Percentiles rank a stretch among this genome's conserved stretches.
phyloP scores from a whole-genome alignment of 2,888 invertebrate genomes.

The Cerastoderma edule region DNA sequence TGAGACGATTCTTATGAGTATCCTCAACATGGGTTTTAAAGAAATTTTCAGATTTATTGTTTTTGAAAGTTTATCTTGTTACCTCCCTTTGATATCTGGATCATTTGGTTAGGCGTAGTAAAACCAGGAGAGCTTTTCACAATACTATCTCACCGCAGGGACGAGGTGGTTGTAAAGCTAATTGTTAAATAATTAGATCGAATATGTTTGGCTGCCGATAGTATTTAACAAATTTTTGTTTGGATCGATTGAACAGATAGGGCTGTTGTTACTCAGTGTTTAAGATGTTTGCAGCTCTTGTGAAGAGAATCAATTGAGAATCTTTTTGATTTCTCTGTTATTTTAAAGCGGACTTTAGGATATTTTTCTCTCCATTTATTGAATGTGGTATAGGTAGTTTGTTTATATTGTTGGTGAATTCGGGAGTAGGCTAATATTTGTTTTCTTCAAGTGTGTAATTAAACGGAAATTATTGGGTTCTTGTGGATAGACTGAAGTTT shows the following conservation, averaged over 20 bases:
- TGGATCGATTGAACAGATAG: slow-evolving; percentile 12
- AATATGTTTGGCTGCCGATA: background rate
- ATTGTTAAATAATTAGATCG: slow-evolving; percentile 14
- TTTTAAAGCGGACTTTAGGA: background rate
- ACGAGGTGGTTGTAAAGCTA: slow-evolving; percentile 15
- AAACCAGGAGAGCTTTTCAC: slow-evolving; percentile 2
- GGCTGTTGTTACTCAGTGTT: background rate
- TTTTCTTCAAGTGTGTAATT: background rate
- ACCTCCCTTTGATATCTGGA: too few relatives aligned
- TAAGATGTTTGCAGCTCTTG: too few relatives aligned
- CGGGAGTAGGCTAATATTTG: slow-evolving; percentile 3
- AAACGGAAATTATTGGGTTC: background rate
- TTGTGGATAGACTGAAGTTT: background rate
- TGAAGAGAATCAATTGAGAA: background rate
- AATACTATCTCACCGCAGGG: slow-evolving; percentile 21
- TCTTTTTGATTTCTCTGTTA: background rate
- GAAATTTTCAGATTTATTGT: too few relatives aligned
- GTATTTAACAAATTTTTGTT: slow-evolving; percentile 12
- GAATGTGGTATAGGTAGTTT: background rate
- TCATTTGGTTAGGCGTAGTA: too few relatives aligned
- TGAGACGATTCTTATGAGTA: too few relatives aligned
- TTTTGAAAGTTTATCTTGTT: too few relatives aligned
- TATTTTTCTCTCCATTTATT: background rate
- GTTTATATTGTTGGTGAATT: background rate
- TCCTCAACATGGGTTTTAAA: too few relatives aligned